Evolutionary conservation across 2,113 vertebrate species (phyloP), one percentile per base, ranked within the genome.

Genomic region (Rhea pennata): DNA sequence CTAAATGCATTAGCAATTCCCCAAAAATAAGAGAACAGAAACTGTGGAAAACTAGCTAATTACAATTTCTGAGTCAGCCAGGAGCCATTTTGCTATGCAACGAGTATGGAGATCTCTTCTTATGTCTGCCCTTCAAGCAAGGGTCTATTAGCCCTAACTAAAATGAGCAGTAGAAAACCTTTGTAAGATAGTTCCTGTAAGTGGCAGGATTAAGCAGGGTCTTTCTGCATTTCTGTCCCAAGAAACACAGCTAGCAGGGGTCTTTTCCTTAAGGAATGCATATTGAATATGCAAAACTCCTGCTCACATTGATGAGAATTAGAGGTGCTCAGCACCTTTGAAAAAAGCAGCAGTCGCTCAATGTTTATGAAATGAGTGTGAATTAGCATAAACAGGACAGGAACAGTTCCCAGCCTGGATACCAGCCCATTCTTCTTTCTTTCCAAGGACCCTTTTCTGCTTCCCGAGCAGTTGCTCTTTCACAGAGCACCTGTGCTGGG

Each of bases 401-500:
- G 50, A 95, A 80, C 16, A 23, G 87, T 80, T 95, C 87, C 74
- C 84, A 84, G 71, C 54, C 10, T 96, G 94, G 91, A 56, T 70
- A 87, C 73, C 84, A 91, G 94, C 94, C 91, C 84, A 62, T 64
- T 88, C 91, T 76, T 73, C 72, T 66, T 87, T 94, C 93, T 95
- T 95, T 89, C 40, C 80, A 91, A 84, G 74, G 84, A 84, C 19
- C 66, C 29, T 2, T 50, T 91, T 93, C 71, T 95, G 88, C 54
- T 79, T 77, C 88, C 87, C 82, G 71, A 73, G 91, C 84, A 91
- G 84, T 92, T 84, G 51, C 77, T 85, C 91, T 95, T 95, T 93
- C 94, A 90, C 54, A 54, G n/a, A 83, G 81, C 95, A 96, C 96
- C 91, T 96, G 95, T 91, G 91, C 75, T 7, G 46, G 72, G 53